Conservation (phyloP, 2,797 vertebrate species). For the Enteromius radiatus region DNA sequence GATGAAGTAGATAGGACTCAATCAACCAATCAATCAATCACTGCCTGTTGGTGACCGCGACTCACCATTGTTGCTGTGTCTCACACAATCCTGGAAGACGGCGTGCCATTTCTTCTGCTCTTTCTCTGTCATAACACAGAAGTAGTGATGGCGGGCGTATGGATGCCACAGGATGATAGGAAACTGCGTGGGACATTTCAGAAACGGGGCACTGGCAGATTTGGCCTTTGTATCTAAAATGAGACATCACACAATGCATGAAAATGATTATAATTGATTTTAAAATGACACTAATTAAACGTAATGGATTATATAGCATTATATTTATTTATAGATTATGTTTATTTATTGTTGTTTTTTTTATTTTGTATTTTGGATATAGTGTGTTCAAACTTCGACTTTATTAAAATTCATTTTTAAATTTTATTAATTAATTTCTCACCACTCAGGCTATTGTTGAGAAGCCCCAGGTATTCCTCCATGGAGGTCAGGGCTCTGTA, state of each 20-base stretch:
- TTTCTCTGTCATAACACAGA: slow-evolving; percentile 91
- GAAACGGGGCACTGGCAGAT: slow-evolving; percentile 75
- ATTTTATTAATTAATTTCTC: slow-evolving; percentile 36
- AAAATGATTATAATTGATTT: neutral
- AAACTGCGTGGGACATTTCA: slow-evolving; percentile 87
- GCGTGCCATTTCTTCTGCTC: slow-evolving; percentile 94
- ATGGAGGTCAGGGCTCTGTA: slow-evolving; percentile 89
- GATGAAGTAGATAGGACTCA: neutral
- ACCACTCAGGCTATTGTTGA: slow-evolving; percentile 89
- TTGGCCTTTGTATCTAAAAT: slow-evolving; percentile 82
- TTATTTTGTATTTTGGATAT: too few species aligned
- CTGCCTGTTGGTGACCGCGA: neutral
- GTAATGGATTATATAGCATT: neutral
- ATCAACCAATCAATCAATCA: neutral
- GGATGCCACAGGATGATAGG: slow-evolving; percentile 96
- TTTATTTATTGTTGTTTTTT: too few species aligned
- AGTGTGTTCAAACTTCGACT: neutral
- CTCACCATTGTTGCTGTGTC: slow-evolving; percentile 92
- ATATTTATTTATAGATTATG: too few species aligned
- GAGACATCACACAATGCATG: neutral
- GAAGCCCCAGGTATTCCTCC: slow-evolving; percentile 89
- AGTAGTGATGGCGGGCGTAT: slow-evolving; percentile 88
- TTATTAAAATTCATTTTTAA: too few species aligned
- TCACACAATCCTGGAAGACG: slow-evolving; percentile 91
- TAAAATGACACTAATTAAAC: neutral